A percentile compares a stretch with the other conserved stretches of the same genome.
Evolutionary conservation across 2,888 invertebrate genomes (phyloP).

Genomic region (Yponomeuta evonymella): DNA sequence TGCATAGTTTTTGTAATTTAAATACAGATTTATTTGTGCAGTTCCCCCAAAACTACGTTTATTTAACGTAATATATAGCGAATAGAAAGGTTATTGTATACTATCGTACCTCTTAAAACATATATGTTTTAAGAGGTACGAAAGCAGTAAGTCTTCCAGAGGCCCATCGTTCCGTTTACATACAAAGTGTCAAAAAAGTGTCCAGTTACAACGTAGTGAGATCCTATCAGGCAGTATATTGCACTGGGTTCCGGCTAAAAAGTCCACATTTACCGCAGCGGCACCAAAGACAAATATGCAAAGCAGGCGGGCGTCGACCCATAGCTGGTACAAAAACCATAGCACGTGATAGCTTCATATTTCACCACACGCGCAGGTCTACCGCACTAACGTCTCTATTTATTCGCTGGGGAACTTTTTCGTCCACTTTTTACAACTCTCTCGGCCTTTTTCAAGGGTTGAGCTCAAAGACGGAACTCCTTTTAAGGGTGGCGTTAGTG

Average conservation of each 20-base stretch:
- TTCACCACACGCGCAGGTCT: conserved; percentile 9
- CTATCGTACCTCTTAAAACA: too few species aligned
- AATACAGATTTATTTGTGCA: too few species aligned
- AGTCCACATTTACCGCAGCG: conserved; percentile 4
- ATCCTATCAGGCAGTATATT: not conserved
- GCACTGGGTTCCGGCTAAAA: not conserved
- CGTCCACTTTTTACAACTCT: not conserved
- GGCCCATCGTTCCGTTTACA: too few species aligned
- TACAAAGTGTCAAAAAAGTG: not conserved
- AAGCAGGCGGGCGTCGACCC: conserved; percentile 11
- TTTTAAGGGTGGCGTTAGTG: not conserved
- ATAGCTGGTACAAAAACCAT: conserved; percentile 9
- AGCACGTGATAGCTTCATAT: conserved; percentile 15
- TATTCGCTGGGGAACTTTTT: conserved; percentile 5
- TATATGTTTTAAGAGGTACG: too few species aligned
- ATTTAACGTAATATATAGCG: too few species aligned
- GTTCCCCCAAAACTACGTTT: too few species aligned
- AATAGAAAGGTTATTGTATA: too few species aligned
- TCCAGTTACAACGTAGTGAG: not conserved
- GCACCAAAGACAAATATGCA: conserved; percentile 8
- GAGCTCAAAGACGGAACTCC: not conserved
- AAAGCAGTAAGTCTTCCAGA: too few species aligned
- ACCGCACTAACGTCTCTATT: conserved; percentile 5
- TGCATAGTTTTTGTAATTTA: too few species aligned
- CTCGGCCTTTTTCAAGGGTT: not conserved